Evolutionary conservation across 2,113 vertebrate genomes (phyloP), one percentile per base, ranked within the genome.

Genomic region (Lynx canadensis): DNA sequence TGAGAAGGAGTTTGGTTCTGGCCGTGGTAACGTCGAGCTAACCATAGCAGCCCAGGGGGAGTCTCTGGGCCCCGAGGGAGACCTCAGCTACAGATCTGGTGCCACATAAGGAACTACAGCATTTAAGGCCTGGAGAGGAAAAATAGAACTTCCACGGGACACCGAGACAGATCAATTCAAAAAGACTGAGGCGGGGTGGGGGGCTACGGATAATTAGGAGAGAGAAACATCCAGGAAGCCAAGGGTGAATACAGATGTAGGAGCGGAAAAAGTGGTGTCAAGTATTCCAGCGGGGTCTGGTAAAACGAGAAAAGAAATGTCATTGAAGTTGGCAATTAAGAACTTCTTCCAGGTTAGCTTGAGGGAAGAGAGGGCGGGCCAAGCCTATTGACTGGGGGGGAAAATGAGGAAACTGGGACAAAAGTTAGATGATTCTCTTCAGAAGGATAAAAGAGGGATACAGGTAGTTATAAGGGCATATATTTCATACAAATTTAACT

Each of bases 401-500:
- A 16, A 87, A 78, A 36, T 68, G 41, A 78, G 80, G 23, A 88
- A 81, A 76, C 2, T 12, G 21, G 21, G 55, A 29, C n/a, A 19
- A 84, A 91, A 93, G 33, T 10, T 82, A 68, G 23, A 23, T 4
- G 33, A 89, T 79, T 85, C 45, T 94, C 63, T 96, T 60, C 81
- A 95, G 71, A 85, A 83, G 31, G 63, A 25, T 25, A 92, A 19
- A 87, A 66, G 63, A 89, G 29, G 50, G 31, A 83, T 52, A 5
- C 41, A 80, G 29, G 71, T 33, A 74, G 52, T 93, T 81, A 91
- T 50, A 91, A 91, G 7, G 21, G 13, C 57, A 57, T 36, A 71
- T 60, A 41, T 86, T 80, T 90, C 65, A 68, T 16, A 89, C 52
- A 91, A 95, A 96, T 89, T 92, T 65, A 92, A 68, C 33, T 31